These are phyloP conservation scores for Drosophila pallidifrons DNA, from an alignment of 1,140 invertebrate genomes.

Conservation along the genomic window DNA sequence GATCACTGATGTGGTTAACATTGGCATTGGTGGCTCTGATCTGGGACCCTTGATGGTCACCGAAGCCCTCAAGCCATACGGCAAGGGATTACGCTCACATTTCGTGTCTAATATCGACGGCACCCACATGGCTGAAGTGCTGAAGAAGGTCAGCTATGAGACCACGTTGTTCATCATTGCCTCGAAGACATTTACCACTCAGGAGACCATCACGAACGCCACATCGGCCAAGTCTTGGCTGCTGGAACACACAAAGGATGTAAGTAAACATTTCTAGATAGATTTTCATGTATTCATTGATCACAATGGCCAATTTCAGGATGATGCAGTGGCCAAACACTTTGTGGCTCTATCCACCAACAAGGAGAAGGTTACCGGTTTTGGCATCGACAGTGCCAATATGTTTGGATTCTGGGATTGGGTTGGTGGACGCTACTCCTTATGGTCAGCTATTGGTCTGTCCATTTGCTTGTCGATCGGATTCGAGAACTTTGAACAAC, in stretches of 20 bases:
- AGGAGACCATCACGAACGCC: slow-evolving; percentile 99
- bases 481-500: slow-evolving; percentile 97
- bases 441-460: slow-evolving; percentile 99
- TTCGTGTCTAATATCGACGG: slow-evolving; percentile 99
- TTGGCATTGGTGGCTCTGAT: slow-evolving; percentile 99
- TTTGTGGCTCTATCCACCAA: slow-evolving; percentile 99
- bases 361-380: slow-evolving; percentile 95
- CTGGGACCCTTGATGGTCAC: slow-evolving; percentile 99
- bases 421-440: slow-evolving; percentile 98
- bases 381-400: slow-evolving; percentile 98
- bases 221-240: slow-evolving; percentile 99
- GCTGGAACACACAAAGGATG: slow-evolving; percentile 93
- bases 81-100: slow-evolving; percentile 95
- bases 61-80: slow-evolving; percentile 97
- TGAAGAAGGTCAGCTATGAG: slow-evolving; percentile 96
- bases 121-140: slow-evolving; percentile 97
- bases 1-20: slow-evolving; percentile 99
- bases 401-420: slow-evolving; percentile 99
- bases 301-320: slow-evolving; percentile 85
- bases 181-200: slow-evolving; percentile 99
- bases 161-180: slow-evolving; percentile 99
- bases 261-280: slow-evolving; percentile 88
- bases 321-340: slow-evolving; percentile 95
- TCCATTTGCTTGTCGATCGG: slow-evolving; percentile 97
- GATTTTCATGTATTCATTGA: no score